Evolutionary conservation across 1,140 invertebrate genomes (phyloP).

Genomic region (Drosophila pseudoobscura): DNA sequence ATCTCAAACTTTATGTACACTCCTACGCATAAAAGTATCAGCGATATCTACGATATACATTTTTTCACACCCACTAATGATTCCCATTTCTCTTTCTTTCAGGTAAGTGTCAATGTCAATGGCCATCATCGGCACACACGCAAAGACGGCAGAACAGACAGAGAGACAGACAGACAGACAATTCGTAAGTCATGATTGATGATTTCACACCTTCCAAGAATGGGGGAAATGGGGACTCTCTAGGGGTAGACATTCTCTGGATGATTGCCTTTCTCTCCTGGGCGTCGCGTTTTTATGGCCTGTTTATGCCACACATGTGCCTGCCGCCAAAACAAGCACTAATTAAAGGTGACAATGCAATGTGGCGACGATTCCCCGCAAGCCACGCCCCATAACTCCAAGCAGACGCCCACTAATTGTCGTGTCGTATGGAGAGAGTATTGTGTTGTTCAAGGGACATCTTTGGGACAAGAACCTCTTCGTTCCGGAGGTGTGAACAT

Average conservation of each 20-base stretch:
- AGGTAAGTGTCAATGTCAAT: constrained; percentile 72
- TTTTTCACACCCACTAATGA: constrained; percentile 37
- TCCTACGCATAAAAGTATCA: neutral
- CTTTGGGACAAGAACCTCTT: neutral
- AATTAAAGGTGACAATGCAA: constrained; percentile 79
- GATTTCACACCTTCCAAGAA: constrained; percentile 39
- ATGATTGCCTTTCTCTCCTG: no score
- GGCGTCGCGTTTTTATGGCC: constrained; percentile 66
- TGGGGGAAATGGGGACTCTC: no score
- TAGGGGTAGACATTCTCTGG: no score
- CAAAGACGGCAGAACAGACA: neutral
- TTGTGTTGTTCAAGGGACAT: constrained; percentile 49
- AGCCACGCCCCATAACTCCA: neutral
- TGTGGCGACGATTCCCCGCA: constrained; percentile 31
- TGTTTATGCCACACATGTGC: constrained; percentile 65
- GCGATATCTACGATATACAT: constrained; percentile 10
- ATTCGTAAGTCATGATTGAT: constrained; percentile 56
- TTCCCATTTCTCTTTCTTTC: constrained; percentile 37
- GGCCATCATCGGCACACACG: constrained; percentile 18
- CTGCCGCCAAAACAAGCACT: constrained; percentile 38
- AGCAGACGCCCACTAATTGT: constrained; percentile 53
- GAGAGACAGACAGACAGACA: constrained; percentile 39
- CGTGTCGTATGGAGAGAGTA: constrained; percentile 41
- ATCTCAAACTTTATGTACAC: neutral
- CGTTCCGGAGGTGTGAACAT: constrained; percentile 58